phyloP scores from a whole-genome alignment of 2,113 vertebrate species.

The Holacanthus passer region DNA sequence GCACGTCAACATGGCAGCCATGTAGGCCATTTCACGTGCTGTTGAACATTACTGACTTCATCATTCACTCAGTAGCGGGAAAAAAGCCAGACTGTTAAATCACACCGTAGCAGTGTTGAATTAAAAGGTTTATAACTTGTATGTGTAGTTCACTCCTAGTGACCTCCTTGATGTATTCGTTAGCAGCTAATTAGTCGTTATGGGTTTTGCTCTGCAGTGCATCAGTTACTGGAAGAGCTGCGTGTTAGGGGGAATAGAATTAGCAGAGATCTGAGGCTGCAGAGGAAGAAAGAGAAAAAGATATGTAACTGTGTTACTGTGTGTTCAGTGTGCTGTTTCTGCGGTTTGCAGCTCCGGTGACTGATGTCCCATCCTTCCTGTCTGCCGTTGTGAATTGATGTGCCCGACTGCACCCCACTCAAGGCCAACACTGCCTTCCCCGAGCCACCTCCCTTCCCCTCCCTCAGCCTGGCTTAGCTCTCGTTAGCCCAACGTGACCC shows the following conservation, averaged over 20 bases:
- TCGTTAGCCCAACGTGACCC: constrained; percentile 28
- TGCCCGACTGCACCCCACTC: constrained; percentile 37
- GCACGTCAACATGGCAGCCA: constrained; percentile 34
- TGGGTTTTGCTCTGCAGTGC: constrained; percentile 32
- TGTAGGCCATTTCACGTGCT: constrained; percentile 44
- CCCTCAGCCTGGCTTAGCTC: constrained; percentile 16
- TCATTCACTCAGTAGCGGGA: constrained; percentile 1
- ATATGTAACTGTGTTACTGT: constrained; percentile 17
- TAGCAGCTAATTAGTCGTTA: constrained; percentile 46
- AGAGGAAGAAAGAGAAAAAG: background rate
- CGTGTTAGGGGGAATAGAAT: constrained; percentile 14
- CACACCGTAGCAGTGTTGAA: background rate
- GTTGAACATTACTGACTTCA: constrained; percentile 29
- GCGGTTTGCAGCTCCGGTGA: constrained; percentile 61
- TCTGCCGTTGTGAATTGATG: constrained; percentile 66
- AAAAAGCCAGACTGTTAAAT: constrained; percentile 20
- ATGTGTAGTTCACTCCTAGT: background rate
- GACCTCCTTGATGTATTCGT: constrained; percentile 35
- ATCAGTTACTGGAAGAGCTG: constrained; percentile 45
- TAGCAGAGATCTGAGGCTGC: constrained; percentile 36
- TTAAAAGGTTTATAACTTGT: background rate
- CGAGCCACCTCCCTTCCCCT: background rate
- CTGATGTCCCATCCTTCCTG: constrained; percentile 66
- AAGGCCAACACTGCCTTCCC: constrained; percentile 47
- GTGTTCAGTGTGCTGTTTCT: constrained; percentile 38